A percentile compares a stretch with the other conserved stretches of the same genome.
These are phyloP conservation scores for Halcyon chelicuti DNA, from an alignment of 2,797 vertebrate species.

Conservation along the genomic window DNA sequence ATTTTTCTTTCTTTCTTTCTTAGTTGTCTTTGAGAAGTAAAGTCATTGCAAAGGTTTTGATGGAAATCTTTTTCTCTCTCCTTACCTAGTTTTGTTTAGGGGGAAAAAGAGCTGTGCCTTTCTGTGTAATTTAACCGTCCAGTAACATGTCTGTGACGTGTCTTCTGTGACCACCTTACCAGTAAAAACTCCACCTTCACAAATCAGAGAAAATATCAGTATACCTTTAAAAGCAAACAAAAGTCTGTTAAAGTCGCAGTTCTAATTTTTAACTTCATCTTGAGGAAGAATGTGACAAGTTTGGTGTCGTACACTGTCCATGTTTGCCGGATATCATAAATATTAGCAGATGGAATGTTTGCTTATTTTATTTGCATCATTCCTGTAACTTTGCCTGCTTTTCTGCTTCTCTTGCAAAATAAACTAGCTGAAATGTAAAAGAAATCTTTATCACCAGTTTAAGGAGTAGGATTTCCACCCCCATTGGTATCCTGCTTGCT, in stretches of 20 bases:
- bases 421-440: not conserved
- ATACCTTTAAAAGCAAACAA: not conserved
- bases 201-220: not conserved
- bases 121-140: not conserved
- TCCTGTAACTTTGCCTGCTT: not conserved
- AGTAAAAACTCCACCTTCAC: not conserved
- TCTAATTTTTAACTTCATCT: not conserved
- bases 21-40: not conserved
- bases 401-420: not conserved
- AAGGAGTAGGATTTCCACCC: not conserved
- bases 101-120: not conserved
- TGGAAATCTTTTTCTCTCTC: not conserved
- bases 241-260: not conserved
- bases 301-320: not conserved
- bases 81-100: not conserved
- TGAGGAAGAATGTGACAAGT: not conserved
- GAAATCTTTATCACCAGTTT: not conserved
- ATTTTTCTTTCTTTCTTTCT: not conserved
- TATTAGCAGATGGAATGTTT: not conserved
- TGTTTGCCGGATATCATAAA: not conserved
- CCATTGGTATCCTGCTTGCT: not conserved
- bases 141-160: accelerated
- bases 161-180: not conserved
- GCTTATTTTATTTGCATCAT: not conserved
- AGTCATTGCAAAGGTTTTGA: not conserved